Conservation (phyloP, 2,113 vertebrate genomes). For the Polyodon spathula region DNA sequence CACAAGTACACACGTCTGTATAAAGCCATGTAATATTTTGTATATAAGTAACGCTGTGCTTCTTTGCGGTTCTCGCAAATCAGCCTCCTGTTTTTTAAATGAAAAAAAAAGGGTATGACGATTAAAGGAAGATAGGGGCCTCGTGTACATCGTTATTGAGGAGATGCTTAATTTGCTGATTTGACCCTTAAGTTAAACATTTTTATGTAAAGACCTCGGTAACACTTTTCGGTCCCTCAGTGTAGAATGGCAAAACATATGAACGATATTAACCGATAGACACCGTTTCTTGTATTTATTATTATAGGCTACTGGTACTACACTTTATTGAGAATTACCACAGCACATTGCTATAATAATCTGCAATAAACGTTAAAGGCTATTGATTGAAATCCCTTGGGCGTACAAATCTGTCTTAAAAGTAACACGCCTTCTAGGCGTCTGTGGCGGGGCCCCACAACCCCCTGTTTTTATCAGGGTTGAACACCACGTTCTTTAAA, state of each 20-base stretch:
- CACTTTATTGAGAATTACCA: conserved; percentile 11
- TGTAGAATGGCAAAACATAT: not conserved
- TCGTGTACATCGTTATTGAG: no score
- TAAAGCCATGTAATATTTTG: no score
- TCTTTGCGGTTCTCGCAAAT: no score
- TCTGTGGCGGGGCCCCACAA: conserved; percentile 45
- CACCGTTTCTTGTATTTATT: no score
- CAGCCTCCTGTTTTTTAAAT: no score
- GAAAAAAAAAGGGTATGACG: no score
- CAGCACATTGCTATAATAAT: conserved; percentile 47
- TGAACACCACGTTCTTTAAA: conserved; percentile 41
- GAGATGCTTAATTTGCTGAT: no score
- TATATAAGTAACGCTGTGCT: no score
- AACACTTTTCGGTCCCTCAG: not conserved
- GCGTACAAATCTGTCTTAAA: conserved; percentile 60
- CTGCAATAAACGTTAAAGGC: conserved; percentile 58
- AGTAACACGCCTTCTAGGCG: conserved; percentile 56
- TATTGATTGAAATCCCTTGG: conserved; percentile 61
- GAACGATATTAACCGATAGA: not conserved
- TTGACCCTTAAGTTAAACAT: no score
- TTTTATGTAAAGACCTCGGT: no score
- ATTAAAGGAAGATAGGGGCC: no score
- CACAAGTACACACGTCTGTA: no score
- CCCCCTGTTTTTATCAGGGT: conserved; percentile 40
- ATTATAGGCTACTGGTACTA: not conserved